These are phyloP conservation scores for Nebria brevicollis DNA, from an alignment of 2,888 invertebrate genomes.

Conservation along the genomic window DNA sequence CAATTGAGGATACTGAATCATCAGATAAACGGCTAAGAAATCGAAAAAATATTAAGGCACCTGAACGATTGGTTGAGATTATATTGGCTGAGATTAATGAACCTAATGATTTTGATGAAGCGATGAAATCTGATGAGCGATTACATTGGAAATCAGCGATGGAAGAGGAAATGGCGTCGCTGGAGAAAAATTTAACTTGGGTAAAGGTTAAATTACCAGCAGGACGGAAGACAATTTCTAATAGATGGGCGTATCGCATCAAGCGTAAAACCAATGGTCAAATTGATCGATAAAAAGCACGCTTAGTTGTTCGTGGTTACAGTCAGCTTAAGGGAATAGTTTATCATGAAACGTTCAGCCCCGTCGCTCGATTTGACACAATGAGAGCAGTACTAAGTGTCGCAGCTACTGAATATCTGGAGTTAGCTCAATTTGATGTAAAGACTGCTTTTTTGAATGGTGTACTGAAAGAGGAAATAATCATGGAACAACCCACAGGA, in stretches of 20 bases:
- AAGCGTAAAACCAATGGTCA: background rate
- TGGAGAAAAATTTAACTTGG: background rate
- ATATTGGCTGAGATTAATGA: too few relatives aligned
- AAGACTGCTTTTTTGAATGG: slow-evolving; percentile 54
- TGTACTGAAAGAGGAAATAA: slow-evolving; percentile 54
- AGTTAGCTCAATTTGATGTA: slow-evolving; percentile 53
- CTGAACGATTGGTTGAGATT: too few relatives aligned
- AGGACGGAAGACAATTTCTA: background rate
- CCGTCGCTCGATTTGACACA: slow-evolving; percentile 53
- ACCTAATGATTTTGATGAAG: too few relatives aligned
- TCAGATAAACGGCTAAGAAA: too few relatives aligned
- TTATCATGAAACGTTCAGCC: slow-evolving; percentile 54
- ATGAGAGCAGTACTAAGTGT: slow-evolving; percentile 51
- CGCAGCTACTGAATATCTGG: slow-evolving; percentile 49
- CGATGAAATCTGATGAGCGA: background rate
- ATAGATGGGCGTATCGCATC: background rate
- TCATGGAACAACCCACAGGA: slow-evolving; percentile 56
- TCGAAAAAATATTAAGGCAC: too few relatives aligned
- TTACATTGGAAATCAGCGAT: slow-evolving; percentile 3
- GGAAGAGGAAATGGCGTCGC: slow-evolving; percentile 10
- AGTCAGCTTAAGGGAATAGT: slow-evolving; percentile 49
- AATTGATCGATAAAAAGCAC: slow-evolving; percentile 51
- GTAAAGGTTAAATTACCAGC: background rate
- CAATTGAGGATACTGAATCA: too few relatives aligned
- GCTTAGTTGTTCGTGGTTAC: slow-evolving; percentile 53